Evolutionary conservation across 2,797 vertebrate species (phyloP), one percentile per base, ranked within the genome.

Genomic region (Oryzias sinensis): DNA sequence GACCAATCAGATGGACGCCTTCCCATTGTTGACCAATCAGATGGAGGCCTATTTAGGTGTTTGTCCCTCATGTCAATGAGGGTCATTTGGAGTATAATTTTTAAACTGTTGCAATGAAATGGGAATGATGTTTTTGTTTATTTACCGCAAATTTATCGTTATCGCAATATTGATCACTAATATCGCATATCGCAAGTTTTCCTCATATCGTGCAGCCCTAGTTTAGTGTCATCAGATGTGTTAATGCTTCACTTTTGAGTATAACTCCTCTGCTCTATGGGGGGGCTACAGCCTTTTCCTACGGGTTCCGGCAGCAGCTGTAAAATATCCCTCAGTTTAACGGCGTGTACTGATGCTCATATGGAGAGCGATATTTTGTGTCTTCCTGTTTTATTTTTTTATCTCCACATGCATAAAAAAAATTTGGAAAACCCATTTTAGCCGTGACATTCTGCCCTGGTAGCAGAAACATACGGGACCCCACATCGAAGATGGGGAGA

Each of bases 401-500:
- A 37, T 70, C 70, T 56, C 68, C 73, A 13, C 33, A 74, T 62
- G 2, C 20, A 62, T 78, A 80, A 80, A 75, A 83, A 88, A 85
- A 82, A 80, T 73, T 73, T 73, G 82, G 81, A 82, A 87, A 88
- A 89, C 86, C 84, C 72, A 85, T 88, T 86, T 85, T 75, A 82
- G 72, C 82, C 55, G 65, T 85, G 81, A 87, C 86, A 87, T 85
- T 89, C 68, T 86, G 87, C 86, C 70, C 77, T 79, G 78, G 77
- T 78, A 79, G 87, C 86, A 80, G 82, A 87, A 86, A 86, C 79
- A 76, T 85, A 87, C 75, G 65, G 75, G 75, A 72, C 76, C 70
- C 77, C 87, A 82, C 80, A 88, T 89, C 85, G 87, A 87, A 84
- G 89, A 68, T 14, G 61, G 67, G 75, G 79, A 61, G 76, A 67